phyloP scores from a whole-genome alignment of 1,140 invertebrate genomes.

The Planococcus citri region DNA sequence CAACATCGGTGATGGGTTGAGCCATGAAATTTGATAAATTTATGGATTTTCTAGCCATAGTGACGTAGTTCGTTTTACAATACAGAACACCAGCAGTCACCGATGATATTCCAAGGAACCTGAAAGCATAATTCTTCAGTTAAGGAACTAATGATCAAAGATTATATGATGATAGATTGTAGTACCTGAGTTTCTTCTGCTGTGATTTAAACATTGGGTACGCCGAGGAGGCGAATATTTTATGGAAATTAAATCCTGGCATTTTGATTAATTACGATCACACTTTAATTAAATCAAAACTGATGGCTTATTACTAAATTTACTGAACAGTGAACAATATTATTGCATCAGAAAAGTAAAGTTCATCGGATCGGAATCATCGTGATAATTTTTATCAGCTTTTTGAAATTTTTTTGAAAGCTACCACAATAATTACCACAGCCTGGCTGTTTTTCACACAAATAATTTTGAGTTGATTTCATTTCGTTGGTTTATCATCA shows the following conservation, averaged over 20 bases:
- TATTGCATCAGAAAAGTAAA: no score
- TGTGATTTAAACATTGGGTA: background rate
- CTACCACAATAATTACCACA: no score
- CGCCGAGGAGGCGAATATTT: background rate
- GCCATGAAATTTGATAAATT: constrained; percentile 53
- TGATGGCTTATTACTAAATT: no score
- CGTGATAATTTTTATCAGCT: no score
- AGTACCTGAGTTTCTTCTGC: background rate
- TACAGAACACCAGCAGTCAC: background rate
- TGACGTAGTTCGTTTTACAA: background rate
- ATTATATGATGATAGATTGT: background rate
- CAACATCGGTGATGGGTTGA: constrained; percentile 58
- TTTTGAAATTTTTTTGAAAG: no score
- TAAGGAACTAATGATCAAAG: no score
- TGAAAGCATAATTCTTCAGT: background rate
- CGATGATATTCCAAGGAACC: background rate
- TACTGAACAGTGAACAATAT: no score
- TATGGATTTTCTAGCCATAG: constrained; percentile 16
- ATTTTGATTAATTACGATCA: background rate
- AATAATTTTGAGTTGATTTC: no score
- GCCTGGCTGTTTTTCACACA: no score
- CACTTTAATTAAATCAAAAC: background rate
- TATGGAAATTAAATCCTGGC: background rate
- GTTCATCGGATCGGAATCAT: no score
- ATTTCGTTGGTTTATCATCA: no score